These are phyloP conservation scores for Epirrhoe tristata DNA, from an alignment of 2,888 invertebrate genomes.

Conservation along the genomic window DNA sequence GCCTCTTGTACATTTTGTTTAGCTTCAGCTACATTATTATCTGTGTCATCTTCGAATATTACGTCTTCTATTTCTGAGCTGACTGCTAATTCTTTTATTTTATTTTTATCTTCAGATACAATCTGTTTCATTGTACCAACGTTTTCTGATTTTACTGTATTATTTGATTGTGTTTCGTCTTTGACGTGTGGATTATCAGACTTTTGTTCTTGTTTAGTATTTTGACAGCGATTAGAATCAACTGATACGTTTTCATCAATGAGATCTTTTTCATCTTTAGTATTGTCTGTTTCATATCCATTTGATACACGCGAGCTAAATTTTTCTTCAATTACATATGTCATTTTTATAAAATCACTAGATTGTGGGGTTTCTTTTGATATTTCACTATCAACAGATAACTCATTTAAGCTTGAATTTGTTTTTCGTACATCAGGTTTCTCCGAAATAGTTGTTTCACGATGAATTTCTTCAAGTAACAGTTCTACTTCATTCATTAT, in stretches of 20 bases:
- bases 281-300: constrained; percentile 3
- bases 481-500: neutral
- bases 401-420: neutral
- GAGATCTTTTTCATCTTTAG: neutral
- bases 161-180: constrained; percentile 1
- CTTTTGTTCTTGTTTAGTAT: neutral
- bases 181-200: neutral
- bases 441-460: neutral
- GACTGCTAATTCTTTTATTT: neutral
- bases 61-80: neutral
- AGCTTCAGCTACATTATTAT: neutral
- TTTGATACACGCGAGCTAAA: neutral
- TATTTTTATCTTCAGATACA: constrained; percentile 1
- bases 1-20: neutral
- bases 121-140: constrained; percentile 5
- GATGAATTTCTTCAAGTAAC: neutral
- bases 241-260: neutral
- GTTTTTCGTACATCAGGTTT: constrained; percentile 3
- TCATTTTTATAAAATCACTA: neutral
- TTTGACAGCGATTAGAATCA: neutral
- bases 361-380: neutral
- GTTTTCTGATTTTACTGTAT: neutral
- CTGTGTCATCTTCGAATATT: neutral
- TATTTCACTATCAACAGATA: neutral
- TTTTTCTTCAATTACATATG: neutral